Base-by-base conservation (phyloP, 2,113 vertebrate genomes). In the Prochilodus magdalenae region DNA sequence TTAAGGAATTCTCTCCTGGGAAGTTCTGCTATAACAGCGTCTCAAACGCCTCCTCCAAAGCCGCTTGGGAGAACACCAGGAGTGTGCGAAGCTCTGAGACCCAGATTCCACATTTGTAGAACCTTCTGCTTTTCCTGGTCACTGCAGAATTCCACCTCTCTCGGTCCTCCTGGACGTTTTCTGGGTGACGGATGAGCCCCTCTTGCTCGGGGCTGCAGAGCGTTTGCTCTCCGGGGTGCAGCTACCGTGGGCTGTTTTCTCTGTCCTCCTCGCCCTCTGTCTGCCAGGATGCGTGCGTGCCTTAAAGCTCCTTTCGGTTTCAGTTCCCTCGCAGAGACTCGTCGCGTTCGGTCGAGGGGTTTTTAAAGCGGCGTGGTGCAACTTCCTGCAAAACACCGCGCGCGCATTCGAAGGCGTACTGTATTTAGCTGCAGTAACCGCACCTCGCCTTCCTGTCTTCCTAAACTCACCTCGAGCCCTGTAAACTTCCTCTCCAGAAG, bases 351-450 rank as follows among this genome's bases (percentile, higher is more conserved):
- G 87, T 85, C 85, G 87, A 86, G 88, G 77, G 86, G 86, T 88
- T 86, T n/a, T 90, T 90, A 77, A 75, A 84, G 79, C 76, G 75
- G 85, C 79, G 79, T 71, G 24, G 86, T 72, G 65, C 83, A 76
- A 83, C 88, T 93, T 94, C 93, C 93, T 93, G 92, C 87, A 71
- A 16, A 5, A 49, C 71, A 83, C 13, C 60, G 16, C 70, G n/a
- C n/a, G 20, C 53, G 69, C 65, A 29, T 67, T n/a, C 70, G 33
- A 65, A 59, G 26, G 73, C 60, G 14, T 67, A 82, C 72, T 82
- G 80, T 83, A 87, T 85, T 84, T 85, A 82, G 82, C 29, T 44
- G 57, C 66, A 27, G 67, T 47, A 82, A 86, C 86, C 82, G 0
- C 82, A 86, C 4, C 14, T 59, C 69, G 72, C 55, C 82, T 88